Evolutionary conservation across 2,113 vertebrate genomes (phyloP).

Genomic region (Salvator merianae): DNA sequence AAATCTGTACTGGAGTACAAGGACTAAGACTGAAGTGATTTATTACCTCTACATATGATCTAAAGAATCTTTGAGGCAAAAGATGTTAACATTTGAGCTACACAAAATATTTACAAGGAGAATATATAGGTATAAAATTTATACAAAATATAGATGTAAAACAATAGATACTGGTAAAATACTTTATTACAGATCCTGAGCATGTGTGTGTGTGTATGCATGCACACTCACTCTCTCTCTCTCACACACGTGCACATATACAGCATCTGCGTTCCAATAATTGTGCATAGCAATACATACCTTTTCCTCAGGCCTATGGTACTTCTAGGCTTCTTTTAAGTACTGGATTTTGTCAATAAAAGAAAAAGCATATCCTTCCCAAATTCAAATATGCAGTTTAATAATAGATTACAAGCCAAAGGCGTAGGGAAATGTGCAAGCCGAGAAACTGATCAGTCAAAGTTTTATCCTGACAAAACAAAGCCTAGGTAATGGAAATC

Average conservation of each 20-base stretch:
- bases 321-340: background rate
- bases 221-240: background rate
- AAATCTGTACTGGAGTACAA: too few relatives aligned
- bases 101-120: background rate
- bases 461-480: constrained; percentile 50
- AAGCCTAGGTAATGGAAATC: constrained; percentile 30
- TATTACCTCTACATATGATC: background rate
- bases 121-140: background rate
- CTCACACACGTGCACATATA: background rate
- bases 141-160: background rate
- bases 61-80: background rate
- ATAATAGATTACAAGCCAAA: constrained; percentile 52
- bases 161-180: background rate
- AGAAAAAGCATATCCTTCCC: constrained; percentile 29
- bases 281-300: background rate
- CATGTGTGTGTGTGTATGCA: too few relatives aligned
- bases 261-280: background rate
- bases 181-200: background rate
- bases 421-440: constrained; percentile 6
- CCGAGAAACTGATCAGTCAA: constrained; percentile 36
- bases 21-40: background rate
- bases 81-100: background rate
- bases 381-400: constrained; percentile 46
- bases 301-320: background rate
- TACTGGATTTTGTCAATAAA: constrained; percentile 7